A percentile compares a stretch with the other conserved stretches of the same genome.
These are phyloP conservation scores for Toxotes jaculatrix DNA, from an alignment of 2,113 vertebrate genomes.

Conservation along the genomic window DNA sequence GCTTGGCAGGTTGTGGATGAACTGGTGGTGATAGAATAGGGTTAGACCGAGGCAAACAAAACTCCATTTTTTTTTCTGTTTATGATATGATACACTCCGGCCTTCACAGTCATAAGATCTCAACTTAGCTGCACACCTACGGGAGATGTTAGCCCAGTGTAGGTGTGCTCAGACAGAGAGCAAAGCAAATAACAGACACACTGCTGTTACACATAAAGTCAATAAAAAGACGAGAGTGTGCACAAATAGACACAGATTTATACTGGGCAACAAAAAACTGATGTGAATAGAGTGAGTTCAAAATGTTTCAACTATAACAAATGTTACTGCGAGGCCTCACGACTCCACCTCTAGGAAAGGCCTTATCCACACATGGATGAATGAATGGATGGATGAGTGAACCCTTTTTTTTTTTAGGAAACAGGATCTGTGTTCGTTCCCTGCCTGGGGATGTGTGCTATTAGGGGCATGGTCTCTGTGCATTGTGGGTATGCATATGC, in stretches of 20 bases:
- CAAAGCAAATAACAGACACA: not conserved
- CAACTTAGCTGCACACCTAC: not conserved
- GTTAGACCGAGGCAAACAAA: constrained; percentile 2
- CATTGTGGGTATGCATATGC: constrained; percentile 21
- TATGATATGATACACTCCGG: not conserved
- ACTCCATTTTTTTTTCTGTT: not conserved
- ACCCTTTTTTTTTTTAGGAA: not conserved
- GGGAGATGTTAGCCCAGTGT: no score
- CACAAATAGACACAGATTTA: not conserved
- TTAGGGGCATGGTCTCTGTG: not conserved
- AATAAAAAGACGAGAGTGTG: not conserved
- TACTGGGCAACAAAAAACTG: not conserved
- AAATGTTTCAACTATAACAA: not conserved
- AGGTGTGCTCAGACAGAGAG: no score
- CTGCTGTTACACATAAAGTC: not conserved
- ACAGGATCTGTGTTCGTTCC: constrained; percentile 8
- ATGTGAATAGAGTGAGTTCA: no score
- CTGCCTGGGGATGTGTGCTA: constrained; percentile 5
- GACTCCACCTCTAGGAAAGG: not conserved
- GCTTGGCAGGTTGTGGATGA: constrained; percentile 32
- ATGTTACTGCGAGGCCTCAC: not conserved
- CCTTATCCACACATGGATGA: not conserved
- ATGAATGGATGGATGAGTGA: constrained; percentile 20
- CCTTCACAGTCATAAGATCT: not conserved
- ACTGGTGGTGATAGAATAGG: constrained; percentile 26